phyloP scores from a whole-genome alignment of 2,797 vertebrate species.

The Gephyroberyx darwinii region DNA sequence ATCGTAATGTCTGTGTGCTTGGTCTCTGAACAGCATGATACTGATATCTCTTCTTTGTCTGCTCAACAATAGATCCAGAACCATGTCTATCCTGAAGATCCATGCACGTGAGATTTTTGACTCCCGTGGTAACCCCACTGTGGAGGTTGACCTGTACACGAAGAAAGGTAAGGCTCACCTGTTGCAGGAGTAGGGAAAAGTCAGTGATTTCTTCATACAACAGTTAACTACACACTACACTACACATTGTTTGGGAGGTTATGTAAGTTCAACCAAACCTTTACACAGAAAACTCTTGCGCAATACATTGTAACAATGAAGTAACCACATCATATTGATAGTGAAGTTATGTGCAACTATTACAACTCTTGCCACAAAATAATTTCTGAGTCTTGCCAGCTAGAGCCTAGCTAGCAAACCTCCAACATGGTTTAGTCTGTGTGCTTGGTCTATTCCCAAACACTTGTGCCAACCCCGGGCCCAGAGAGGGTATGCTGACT shows the following conservation, averaged over 20 bases:
- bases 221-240: no score
- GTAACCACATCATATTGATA: not conserved
- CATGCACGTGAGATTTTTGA: slow-evolving; percentile 95
- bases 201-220: not conserved
- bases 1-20: not conserved
- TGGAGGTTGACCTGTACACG: slow-evolving; percentile 95
- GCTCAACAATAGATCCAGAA: slow-evolving; percentile 77
- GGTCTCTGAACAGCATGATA: not conserved
- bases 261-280: not conserved
- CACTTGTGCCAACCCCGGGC: slow-evolving; percentile 14
- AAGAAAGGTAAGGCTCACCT: slow-evolving; percentile 84
- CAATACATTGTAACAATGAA: not conserved
- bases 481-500: slow-evolving; percentile 6
- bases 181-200: no score
- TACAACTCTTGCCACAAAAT: not conserved
- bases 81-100: slow-evolving; percentile 94
- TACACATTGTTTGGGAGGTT: not conserved
- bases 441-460: not conserved
- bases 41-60: slow-evolving; percentile 18
- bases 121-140: slow-evolving; percentile 99
- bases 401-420: not conserved
- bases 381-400: not conserved
- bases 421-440: not conserved
- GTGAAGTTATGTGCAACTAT: not conserved
- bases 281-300: not conserved